Evolutionary conservation across 2,888 invertebrate genomes (phyloP).

Genomic region (Drymonia ruficornis): DNA sequence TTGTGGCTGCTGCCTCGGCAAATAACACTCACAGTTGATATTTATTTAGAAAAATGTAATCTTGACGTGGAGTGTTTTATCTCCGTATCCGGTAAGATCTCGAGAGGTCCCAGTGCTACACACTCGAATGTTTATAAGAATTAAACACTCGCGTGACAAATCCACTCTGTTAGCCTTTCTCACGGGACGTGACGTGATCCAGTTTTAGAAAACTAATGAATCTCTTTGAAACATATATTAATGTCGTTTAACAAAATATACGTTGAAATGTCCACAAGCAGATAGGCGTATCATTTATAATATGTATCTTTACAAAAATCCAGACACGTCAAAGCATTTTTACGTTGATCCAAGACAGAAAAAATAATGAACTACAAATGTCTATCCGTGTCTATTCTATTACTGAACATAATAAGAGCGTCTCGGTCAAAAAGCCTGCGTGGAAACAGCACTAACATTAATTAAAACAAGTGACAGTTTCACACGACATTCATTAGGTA

Average conservation of each 20-base stretch:
- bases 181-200: slow-evolving; percentile 43
- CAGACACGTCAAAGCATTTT: slow-evolving; percentile 63
- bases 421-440: slow-evolving; percentile 43
- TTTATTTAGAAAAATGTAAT: slow-evolving; percentile 75
- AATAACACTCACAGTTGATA: slow-evolving; percentile 57
- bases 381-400: slow-evolving; percentile 56
- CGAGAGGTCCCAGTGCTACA: slow-evolving; percentile 40
- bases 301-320: slow-evolving; percentile 52
- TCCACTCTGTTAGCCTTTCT: slow-evolving; percentile 62
- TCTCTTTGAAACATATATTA: slow-evolving; percentile 14
- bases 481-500: slow-evolving; percentile 75
- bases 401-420: slow-evolving; percentile 49
- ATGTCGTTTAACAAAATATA: slow-evolving; percentile 35
- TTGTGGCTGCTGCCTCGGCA: slow-evolving; percentile 60
- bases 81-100: slow-evolving; percentile 66
- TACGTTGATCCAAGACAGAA: slow-evolving; percentile 51
- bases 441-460: slow-evolving; percentile 62
- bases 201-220: slow-evolving; percentile 2
- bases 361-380: slow-evolving; percentile 69
- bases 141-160: slow-evolving; percentile 52
- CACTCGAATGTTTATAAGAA: slow-evolving; percentile 50
- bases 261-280: slow-evolving; percentile 30
- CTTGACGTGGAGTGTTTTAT: slow-evolving; percentile 69
- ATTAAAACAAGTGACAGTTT: slow-evolving; percentile 73
- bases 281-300: slow-evolving; percentile 54